Conservation (phyloP, 2,888 invertebrate genomes). For the Rotaria macrura region DNA sequence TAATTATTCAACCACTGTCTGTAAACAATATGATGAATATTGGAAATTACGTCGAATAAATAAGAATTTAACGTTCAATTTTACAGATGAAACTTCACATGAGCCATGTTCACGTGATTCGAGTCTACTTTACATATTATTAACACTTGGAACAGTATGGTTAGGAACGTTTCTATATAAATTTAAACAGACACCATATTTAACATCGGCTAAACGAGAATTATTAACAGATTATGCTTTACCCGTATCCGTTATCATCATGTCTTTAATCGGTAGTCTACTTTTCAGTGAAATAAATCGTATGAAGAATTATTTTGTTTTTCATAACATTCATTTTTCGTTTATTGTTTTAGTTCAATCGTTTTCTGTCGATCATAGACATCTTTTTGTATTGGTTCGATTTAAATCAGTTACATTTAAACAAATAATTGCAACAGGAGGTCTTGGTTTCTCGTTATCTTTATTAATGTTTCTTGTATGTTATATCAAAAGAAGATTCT, state of each 20-base stretch:
- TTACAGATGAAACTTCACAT: background rate
- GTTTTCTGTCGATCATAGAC: background rate
- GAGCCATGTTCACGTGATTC: slow-evolving; percentile 52
- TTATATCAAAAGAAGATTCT: background rate
- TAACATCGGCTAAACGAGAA: slow-evolving; percentile 55
- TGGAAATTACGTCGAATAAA: background rate
- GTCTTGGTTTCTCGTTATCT: background rate
- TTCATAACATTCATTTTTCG: too few species aligned
- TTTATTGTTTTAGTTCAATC: background rate
- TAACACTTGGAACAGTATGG: slow-evolving; percentile 58
- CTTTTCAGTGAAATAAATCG: slow-evolving; percentile 54
- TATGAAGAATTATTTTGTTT: background rate
- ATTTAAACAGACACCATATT: slow-evolving; percentile 56
- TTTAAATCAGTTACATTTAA: background rate
- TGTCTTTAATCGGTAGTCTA: slow-evolving; percentile 56
- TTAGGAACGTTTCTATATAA: slow-evolving; percentile 56
- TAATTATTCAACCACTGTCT: background rate
- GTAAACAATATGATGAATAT: slow-evolving; percentile 13
- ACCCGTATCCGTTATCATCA: slow-evolving; percentile 56
- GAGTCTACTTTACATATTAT: slow-evolving; percentile 55
- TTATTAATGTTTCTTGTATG: slow-evolving; percentile 7
- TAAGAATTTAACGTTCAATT: background rate
- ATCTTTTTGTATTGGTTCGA: background rate
- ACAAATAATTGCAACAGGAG: background rate
- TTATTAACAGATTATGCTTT: slow-evolving; percentile 57